phyloP scores from a whole-genome alignment of 2,888 invertebrate genomes.

The Sericinus montela region DNA sequence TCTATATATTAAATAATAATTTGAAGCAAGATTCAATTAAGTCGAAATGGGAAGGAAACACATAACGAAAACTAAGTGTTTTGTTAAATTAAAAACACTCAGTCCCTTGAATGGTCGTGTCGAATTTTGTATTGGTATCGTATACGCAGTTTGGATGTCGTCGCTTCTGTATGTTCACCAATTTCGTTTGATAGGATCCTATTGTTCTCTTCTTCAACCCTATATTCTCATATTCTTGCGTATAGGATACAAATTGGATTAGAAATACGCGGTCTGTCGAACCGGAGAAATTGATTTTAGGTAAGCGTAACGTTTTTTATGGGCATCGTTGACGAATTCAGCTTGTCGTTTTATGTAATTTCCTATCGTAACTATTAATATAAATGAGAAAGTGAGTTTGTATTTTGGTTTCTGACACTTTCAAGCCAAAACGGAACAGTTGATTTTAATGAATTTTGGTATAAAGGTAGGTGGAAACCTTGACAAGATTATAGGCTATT shows the following conservation, averaged over 20 bases:
- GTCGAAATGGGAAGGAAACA: conserved; percentile 7
- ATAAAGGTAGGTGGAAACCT: too few relatives aligned
- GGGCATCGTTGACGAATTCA: conserved; percentile 28
- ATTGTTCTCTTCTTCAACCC: conserved; percentile 40
- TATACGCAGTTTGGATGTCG: conserved; percentile 31
- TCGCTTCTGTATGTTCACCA: conserved; percentile 34
- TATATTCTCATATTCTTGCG: conserved; percentile 47
- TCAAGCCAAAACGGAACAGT: too few relatives aligned
- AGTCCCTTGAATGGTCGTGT: conserved; percentile 16
- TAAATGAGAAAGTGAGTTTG: too few relatives aligned
- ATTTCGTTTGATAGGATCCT: conserved; percentile 45
- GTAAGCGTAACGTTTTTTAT: conserved; percentile 37
- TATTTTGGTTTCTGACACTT: too few relatives aligned
- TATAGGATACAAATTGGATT: conserved; percentile 55
- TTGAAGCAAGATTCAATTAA: not conserved
- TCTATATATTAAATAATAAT: too few relatives aligned
- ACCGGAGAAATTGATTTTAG: conserved; percentile 37
- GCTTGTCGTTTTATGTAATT: conserved; percentile 4
- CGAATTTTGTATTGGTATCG: conserved; percentile 17
- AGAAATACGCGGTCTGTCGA: conserved; percentile 41
- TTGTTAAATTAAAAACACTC: conserved; percentile 14
- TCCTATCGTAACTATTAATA: too few relatives aligned
- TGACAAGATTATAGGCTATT: too few relatives aligned
- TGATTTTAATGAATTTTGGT: too few relatives aligned
- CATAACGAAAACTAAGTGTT: conserved; percentile 3